A percentile compares a stretch with the other conserved stretches of the same genome.
phyloP scores from a whole-genome alignment of 2,113 vertebrate species.

The Lates calcarifer region DNA sequence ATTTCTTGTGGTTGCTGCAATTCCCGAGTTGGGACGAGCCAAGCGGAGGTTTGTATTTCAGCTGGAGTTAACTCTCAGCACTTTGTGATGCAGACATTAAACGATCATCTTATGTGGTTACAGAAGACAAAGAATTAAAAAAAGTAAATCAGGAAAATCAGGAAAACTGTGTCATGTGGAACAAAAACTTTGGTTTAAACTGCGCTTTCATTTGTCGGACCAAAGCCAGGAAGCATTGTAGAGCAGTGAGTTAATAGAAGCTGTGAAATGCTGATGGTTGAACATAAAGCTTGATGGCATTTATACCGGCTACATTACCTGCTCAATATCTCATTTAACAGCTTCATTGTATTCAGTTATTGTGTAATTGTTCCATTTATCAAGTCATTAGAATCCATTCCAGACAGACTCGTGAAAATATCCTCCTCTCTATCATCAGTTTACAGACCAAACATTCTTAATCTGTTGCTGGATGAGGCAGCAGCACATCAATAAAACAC shows the following conservation, averaged over 20 bases:
- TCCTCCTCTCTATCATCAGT: neutral
- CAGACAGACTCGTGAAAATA: neutral
- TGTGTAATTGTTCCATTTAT: neutral
- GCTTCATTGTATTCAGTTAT: neutral
- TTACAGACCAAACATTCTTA: neutral
- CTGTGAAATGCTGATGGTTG: neutral
- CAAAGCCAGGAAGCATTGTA: neutral
- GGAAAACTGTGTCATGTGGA: neutral
- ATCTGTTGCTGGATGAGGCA: neutral
- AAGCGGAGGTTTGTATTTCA: slow-evolving; percentile 35
- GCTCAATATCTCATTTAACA: neutral
- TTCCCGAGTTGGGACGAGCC: slow-evolving; percentile 27
- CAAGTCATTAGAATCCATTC: neutral
- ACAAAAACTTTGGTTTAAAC: neutral
- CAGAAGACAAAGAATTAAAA: neutral
- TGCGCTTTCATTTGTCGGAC: neutral
- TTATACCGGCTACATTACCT: neutral
- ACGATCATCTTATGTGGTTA: neutral
- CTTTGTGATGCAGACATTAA: slow-evolving; percentile 7
- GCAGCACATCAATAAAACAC: neutral
- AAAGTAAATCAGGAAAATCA: neutral
- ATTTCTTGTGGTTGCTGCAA: slow-evolving; percentile 55
- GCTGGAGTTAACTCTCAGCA: slow-evolving; percentile 17
- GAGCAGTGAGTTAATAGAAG: neutral
- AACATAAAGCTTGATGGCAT: slow-evolving; percentile 1